These are phyloP conservation scores for Perizoma flavofasciatum DNA, from an alignment of 2,888 invertebrate species.

Conservation along the genomic window DNA sequence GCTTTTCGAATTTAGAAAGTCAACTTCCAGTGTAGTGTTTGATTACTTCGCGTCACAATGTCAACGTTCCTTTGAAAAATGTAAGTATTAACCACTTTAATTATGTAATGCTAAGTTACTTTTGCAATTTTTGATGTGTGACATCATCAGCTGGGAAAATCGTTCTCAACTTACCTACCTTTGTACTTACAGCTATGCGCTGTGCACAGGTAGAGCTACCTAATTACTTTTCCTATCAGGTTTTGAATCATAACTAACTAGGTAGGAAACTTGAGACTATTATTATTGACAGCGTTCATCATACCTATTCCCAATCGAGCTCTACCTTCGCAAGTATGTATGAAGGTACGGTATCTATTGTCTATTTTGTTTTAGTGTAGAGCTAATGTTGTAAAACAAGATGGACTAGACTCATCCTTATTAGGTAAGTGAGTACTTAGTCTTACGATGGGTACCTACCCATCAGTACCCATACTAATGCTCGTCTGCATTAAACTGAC, in stretches of 20 bases:
- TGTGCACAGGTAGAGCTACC: not conserved
- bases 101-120: slow-evolving; percentile 5
- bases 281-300: no score
- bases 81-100: slow-evolving; percentile 39
- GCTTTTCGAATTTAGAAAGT: slow-evolving; percentile 76
- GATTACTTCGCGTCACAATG: slow-evolving; percentile 44
- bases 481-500: no score
- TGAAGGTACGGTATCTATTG: no score
- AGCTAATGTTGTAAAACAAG: no score
- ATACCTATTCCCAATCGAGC: no score
- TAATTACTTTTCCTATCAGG: slow-evolving; percentile 19
- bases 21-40: slow-evolving; percentile 49
- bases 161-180: not conserved
- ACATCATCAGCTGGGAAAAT: slow-evolving; percentile 19
- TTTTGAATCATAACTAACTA: slow-evolving; percentile 9
- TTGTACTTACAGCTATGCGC: not conserved
- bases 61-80: slow-evolving; percentile 46
- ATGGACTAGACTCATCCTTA: no score
- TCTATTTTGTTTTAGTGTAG: no score
- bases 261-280: no score
- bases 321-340: no score
- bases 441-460: no score
- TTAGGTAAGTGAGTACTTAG: no score
- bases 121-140: slow-evolving; percentile 6
- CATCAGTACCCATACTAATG: no score